Evolutionary conservation across 2,113 vertebrate species (phyloP), one percentile per base, ranked within the genome.

Genomic region (Larimichthys polyactis): DNA sequence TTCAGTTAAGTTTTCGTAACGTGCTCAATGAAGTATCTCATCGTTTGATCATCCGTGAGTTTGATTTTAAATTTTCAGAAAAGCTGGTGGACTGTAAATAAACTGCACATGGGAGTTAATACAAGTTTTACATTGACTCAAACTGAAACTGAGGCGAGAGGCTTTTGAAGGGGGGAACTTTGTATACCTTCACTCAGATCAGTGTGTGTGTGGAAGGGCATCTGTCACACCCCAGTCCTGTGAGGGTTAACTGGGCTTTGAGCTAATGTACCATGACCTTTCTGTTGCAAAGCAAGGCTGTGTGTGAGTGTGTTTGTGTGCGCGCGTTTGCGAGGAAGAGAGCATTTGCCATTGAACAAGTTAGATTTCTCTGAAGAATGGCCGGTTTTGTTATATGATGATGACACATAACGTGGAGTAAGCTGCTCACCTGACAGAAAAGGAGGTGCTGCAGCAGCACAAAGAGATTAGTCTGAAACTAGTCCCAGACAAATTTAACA

Each of bases 261-360:
- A 87, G 76, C 70, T 89, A 84, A 90, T 88, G 72, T 77, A 86
- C 85, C 81, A 20, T 89, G 87, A 91, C 86, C 85, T 87, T 82
- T 81, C 65, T 81, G 60, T 59, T 62, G 71, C 65, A 81, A 82
- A 74, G 71, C 63, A 32, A 62, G 59, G 12, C 43, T 62, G 27
- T 32, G 10, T 12, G 69, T 17, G 58, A 40, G 64, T 29, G 66
- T 17, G 36, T 36, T 14, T 44, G 11, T 20, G 27, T 40, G 48
- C 16, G 48, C 17, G 48, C 17, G 5, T 51, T 16, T 51, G 48
- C 19, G 48, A 63, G n/a, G 81, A 63, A 40, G 12, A 17, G 24
- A 27, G 3, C 3, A 17, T 44, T 76, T 70, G 17, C 36, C 36
- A 15, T 27, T 66, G 4, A 70, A 52, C 29, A 59, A 64, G 55